These are phyloP conservation scores for Botia kubotai DNA, from an alignment of 2,797 vertebrate species.

Conservation along the genomic window DNA sequence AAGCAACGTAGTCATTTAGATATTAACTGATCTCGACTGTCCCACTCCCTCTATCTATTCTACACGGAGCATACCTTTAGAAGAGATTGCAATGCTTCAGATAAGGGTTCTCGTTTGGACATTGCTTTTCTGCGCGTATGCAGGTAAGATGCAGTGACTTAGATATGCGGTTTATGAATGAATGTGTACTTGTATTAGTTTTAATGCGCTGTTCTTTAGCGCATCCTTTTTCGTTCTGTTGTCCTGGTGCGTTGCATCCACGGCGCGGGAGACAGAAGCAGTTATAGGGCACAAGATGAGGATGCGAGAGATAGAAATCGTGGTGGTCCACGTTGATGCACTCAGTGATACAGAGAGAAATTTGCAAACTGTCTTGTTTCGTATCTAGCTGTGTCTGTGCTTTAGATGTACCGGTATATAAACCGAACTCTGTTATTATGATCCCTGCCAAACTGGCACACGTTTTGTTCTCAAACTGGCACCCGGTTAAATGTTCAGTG, in stretches of 20 bases:
- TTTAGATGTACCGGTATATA: background rate
- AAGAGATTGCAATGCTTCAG: slow-evolving; percentile 86
- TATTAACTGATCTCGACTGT: slow-evolving; percentile 56
- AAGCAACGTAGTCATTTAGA: slow-evolving; percentile 57
- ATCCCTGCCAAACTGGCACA: slow-evolving; percentile 12
- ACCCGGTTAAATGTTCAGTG: background rate
- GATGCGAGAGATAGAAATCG: slow-evolving; percentile 20
- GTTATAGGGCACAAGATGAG: slow-evolving; percentile 8
- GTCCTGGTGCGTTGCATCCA: slow-evolving; percentile 44
- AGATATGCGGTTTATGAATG: background rate
- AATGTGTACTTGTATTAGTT: slow-evolving; percentile 25
- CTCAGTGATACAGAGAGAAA: background rate
- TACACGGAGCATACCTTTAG: slow-evolving; percentile 77
- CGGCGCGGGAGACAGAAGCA: background rate
- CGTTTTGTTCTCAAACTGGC: slow-evolving; percentile 12
- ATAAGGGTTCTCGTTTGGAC: slow-evolving; percentile 87
- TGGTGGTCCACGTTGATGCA: background rate
- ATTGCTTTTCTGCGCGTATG: slow-evolving; percentile 83
- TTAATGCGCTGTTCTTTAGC: slow-evolving; percentile 25
- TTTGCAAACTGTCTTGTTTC: background rate
- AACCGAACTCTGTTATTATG: slow-evolving; percentile 21
- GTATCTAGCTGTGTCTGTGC: background rate
- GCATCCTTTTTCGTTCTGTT: slow-evolving; percentile 40
- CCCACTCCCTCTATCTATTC: slow-evolving; percentile 67
- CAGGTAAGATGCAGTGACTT: slow-evolving; percentile 81